Evolutionary conservation across 2,113 vertebrate genomes (phyloP).

Genomic region (Lophochroa leadbeateri): DNA sequence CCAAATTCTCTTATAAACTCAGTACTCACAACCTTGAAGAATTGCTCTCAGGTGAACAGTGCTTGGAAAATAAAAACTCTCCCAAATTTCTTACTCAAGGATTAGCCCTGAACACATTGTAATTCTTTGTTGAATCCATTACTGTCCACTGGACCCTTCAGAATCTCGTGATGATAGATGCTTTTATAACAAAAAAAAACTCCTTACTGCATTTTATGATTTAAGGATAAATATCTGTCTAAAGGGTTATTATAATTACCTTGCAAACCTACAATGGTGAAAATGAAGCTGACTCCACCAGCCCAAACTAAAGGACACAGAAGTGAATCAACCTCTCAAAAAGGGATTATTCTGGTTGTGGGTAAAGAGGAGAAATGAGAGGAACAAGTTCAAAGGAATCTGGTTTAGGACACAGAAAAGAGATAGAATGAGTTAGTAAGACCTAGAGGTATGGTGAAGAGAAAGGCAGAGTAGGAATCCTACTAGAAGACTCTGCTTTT

Average conservation of each 20-base stretch:
- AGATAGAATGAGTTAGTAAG: not conserved
- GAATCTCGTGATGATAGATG: not conserved
- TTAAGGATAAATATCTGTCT: not conserved
- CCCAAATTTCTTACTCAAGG: not conserved
- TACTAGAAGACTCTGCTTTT: not conserved
- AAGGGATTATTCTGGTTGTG: not conserved
- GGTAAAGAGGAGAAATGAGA: not conserved
- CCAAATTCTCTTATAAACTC: not conserved
- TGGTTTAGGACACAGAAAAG: not conserved
- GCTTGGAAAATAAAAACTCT: not conserved
- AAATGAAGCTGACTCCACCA: not conserved
- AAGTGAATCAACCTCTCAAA: not conserved
- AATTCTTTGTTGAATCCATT: not conserved
- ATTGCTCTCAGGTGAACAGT: not conserved
- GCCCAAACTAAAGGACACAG: not conserved
- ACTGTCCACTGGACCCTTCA: not conserved
- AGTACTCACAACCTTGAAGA: not conserved
- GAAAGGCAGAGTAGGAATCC: not conserved
- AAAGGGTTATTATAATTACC: not conserved
- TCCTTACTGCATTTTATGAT: not conserved
- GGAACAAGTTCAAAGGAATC: not conserved
- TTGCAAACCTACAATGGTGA: not conserved
- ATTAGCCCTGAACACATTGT: not conserved
- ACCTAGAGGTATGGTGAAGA: not conserved
- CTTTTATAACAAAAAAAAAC: not conserved